phyloP scores from a whole-genome alignment of 2,797 vertebrate genomes.

The Erethizon dorsatum region DNA sequence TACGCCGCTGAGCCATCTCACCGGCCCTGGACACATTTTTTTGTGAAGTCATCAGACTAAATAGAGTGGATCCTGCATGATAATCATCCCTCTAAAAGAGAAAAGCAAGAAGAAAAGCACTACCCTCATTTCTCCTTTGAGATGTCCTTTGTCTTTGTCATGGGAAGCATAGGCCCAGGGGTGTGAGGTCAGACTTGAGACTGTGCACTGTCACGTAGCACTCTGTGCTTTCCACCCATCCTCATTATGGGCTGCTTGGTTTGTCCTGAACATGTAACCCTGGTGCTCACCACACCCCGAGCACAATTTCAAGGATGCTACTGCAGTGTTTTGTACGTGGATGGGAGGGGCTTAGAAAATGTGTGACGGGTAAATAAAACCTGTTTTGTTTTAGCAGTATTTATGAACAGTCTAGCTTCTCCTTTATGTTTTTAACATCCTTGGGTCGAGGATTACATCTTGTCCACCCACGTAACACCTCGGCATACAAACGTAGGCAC shows the following conservation, averaged over 20 bases:
- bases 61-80: slow-evolving; percentile 57
- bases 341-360: not conserved
- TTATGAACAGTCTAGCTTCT: slow-evolving; percentile 27
- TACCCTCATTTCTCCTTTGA: not conserved
- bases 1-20: no score
- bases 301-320: not conserved
- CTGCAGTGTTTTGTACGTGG: not conserved
- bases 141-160: not conserved
- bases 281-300: not conserved
- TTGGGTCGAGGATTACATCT: slow-evolving; percentile 7
- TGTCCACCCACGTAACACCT: not conserved
- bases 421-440: not conserved
- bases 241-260: not conserved
- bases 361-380: not conserved
- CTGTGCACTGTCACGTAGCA: not conserved
- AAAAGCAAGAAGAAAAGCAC: not conserved
- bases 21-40: slow-evolving; percentile 72
- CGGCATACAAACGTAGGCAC: not conserved
- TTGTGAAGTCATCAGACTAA: slow-evolving; percentile 75
- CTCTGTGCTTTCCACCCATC: not conserved
- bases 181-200: not conserved
- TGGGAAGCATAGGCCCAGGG: not conserved
- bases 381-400: slow-evolving; percentile 30
- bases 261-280: not conserved
- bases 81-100: not conserved